Evolutionary conservation across 2,797 vertebrate genomes (phyloP).

Genomic region (Sebastes reedi): DNA sequence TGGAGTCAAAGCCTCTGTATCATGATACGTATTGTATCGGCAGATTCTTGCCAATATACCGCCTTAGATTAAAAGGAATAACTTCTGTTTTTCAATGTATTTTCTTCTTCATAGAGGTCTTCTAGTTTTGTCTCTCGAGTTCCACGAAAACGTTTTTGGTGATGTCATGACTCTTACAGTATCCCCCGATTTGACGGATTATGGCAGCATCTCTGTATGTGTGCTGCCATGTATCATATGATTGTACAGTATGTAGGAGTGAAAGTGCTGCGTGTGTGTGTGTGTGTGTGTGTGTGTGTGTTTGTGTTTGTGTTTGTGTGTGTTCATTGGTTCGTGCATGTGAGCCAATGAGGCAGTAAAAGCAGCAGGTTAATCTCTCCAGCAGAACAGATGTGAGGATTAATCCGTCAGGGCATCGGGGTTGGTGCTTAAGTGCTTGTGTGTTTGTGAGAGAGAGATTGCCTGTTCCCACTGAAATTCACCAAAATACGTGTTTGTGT

Average conservation of each 20-base stretch:
- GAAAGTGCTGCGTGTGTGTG: not conserved
- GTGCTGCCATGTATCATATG: not conserved
- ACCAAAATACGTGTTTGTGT: constrained; percentile 8
- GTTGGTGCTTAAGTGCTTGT: constrained; percentile 15
- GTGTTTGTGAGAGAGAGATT: not conserved
- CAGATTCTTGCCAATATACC: not conserved
- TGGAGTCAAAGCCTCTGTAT: not conserved
- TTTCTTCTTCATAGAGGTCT: not conserved
- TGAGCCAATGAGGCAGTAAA: constrained; percentile 48
- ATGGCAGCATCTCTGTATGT: too few relatives aligned
- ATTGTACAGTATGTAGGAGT: not conserved
- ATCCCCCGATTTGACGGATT: too few relatives aligned
- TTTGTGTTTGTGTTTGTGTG: not conserved
- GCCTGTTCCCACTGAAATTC: not conserved
- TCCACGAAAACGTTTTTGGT: not conserved
- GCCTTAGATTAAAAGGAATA: not conserved
- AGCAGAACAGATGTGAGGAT: constrained; percentile 73
- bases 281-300: too few relatives aligned
- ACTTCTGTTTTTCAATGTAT: not conserved
- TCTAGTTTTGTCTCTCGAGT: not conserved
- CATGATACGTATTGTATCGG: not conserved
- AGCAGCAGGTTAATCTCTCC: constrained; percentile 66
- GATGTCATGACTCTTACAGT: not conserved
- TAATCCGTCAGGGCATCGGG: constrained; percentile 51
- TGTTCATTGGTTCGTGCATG: constrained; percentile 12